phyloP scores from a whole-genome alignment of 2,113 vertebrate genomes.

The Chaetodon auriga region DNA sequence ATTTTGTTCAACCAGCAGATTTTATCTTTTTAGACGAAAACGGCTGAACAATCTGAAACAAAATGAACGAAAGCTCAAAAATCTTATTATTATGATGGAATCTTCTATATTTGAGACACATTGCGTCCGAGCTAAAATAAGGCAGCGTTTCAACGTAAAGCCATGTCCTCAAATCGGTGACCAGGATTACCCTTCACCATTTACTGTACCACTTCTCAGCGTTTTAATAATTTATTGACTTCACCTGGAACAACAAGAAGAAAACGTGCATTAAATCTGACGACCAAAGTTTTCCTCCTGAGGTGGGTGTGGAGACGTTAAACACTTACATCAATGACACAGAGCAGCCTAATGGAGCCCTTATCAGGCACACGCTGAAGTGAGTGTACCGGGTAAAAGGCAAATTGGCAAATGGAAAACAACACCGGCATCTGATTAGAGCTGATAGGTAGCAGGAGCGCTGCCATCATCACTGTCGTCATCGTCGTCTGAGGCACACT shows the following conservation, averaged over 20 bases:
- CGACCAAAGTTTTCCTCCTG: conserved; percentile 7
- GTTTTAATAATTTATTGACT: background rate
- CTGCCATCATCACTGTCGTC: conserved; percentile 24
- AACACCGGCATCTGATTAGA: conserved; percentile 45
- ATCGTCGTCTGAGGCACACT: background rate
- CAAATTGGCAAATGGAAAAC: conserved; percentile 54
- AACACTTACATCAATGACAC: background rate
- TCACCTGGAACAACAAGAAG: background rate
- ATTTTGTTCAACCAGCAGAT: conserved; percentile 1
- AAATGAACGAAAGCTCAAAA: conserved; percentile 2
- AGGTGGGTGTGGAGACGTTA: conserved; percentile 14
- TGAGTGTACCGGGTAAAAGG: background rate
- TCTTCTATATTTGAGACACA: background rate
- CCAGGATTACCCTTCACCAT: background rate
- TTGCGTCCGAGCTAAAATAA: background rate
- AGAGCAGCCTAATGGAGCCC: conserved; percentile 43
- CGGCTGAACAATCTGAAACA: background rate
- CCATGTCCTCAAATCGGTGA: background rate
- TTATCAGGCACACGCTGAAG: conserved; percentile 34
- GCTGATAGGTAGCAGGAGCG: conserved; percentile 31
- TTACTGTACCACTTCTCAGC: background rate
- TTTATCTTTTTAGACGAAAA: conserved; percentile 21
- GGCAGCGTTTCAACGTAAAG: background rate
- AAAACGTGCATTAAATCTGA: background rate
- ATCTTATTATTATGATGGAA: background rate